These are phyloP conservation scores for Entomyzon cyanotis DNA, from an alignment of 2,113 vertebrate genomes.

Conservation along the genomic window DNA sequence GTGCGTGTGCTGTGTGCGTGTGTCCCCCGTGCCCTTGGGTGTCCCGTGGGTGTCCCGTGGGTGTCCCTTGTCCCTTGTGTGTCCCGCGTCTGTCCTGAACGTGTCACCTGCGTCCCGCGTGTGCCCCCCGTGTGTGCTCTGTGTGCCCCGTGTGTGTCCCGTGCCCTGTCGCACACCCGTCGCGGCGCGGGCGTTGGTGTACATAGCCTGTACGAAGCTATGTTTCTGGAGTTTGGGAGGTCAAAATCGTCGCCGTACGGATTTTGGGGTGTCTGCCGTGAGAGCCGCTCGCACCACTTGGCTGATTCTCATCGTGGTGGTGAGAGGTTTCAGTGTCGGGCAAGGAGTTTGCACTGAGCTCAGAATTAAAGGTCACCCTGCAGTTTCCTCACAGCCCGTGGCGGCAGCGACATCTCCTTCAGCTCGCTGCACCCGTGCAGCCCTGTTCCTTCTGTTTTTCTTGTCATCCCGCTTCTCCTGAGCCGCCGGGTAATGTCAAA, in stretches of 20 bases:
- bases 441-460: neutral
- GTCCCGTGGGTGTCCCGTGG: no score
- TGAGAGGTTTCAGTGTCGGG: neutral
- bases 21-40: neutral
- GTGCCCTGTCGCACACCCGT: neutral
- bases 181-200: rapidly evolving
- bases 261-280: neutral
- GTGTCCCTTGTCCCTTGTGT: neutral
- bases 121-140: no score
- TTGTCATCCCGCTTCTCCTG: neutral
- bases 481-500: neutral
- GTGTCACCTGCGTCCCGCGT: neutral
- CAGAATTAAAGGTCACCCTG: neutral
- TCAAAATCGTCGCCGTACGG: neutral
- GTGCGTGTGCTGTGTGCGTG: no score
- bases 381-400: neutral
- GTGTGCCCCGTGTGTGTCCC: neutral
- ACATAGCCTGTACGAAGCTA: no score
- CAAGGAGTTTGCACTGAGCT: neutral
- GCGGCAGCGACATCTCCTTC: neutral
- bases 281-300: rapidly evolving
- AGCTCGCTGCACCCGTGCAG: neutral
- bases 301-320: rapidly evolving
- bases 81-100: no score
- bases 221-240: neutral